Percentiles rank a stretch among this genome's conserved stretches.
These are phyloP conservation scores for Druceiella hillmani DNA, from an alignment of 2,888 invertebrate genomes.

Conservation along the genomic window DNA sequence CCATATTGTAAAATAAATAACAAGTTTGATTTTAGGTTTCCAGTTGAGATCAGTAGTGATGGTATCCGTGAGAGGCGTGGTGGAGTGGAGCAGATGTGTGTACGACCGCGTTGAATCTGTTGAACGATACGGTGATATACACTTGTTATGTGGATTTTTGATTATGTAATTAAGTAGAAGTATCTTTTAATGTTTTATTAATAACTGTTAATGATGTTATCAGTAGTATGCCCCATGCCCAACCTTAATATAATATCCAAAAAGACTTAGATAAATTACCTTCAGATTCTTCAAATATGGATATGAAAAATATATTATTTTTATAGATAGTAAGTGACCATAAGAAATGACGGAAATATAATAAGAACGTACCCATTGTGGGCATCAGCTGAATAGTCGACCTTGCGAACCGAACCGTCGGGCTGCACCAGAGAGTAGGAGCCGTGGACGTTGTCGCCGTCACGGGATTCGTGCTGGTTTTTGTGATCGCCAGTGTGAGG, in stretches of 20 bases:
- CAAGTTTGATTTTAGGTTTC: too few species aligned
- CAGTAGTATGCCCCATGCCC: too few species aligned
- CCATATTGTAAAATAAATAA: too few species aligned
- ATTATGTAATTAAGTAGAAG: background rate
- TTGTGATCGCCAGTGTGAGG: slow-evolving; percentile 53
- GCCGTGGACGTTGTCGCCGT: slow-evolving; percentile 50
- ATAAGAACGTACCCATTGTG: slow-evolving; percentile 43
- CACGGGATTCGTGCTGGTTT: slow-evolving; percentile 47
- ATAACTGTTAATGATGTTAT: too few species aligned
- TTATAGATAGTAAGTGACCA: background rate
- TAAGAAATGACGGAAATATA: background rate
- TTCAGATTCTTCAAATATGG: too few species aligned
- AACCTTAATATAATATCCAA: too few species aligned
- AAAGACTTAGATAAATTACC: too few species aligned
- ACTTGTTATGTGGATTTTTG: too few species aligned
- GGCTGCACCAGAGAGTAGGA: slow-evolving; percentile 48
- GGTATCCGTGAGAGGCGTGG: slow-evolving; percentile 24
- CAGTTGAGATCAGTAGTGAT: slow-evolving; percentile 21
- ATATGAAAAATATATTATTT: background rate
- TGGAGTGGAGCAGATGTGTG: slow-evolving; percentile 27
- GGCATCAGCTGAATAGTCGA: slow-evolving; percentile 52
- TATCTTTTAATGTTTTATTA: too few species aligned
- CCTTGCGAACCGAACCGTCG: slow-evolving; percentile 49
- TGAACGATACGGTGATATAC: slow-evolving; percentile 9
- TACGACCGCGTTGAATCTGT: slow-evolving; percentile 28